These are phyloP conservation scores for Brachymystax lenok DNA, from an alignment of 2,797 vertebrate genomes.

Conservation along the genomic window DNA sequence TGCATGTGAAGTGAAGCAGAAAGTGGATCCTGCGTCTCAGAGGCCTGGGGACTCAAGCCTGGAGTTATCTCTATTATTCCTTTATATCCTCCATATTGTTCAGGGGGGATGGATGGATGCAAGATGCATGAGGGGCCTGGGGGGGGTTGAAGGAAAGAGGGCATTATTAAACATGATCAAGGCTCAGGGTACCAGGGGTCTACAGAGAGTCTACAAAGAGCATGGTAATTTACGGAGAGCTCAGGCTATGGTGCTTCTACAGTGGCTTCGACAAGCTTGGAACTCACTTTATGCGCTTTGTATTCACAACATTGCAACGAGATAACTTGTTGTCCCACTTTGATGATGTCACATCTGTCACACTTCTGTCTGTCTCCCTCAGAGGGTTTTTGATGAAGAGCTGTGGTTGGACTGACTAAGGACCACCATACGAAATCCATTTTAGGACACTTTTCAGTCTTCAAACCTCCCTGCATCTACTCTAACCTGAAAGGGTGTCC, in stretches of 20 bases:
- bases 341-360: background rate
- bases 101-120: constrained; percentile 34
- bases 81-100: constrained; percentile 70
- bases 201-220: constrained; percentile 11
- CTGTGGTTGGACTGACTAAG: background rate
- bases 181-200: constrained; percentile 3
- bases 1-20: constrained; percentile 75
- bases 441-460: background rate
- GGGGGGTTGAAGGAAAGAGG: background rate
- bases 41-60: constrained; percentile 9
- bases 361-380: background rate
- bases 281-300: too few species aligned
- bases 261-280: background rate
- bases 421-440: background rate
- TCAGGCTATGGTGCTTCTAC: background rate
- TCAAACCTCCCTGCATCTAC: background rate
- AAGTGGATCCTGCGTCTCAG: constrained; percentile 25
- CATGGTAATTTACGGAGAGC: background rate
- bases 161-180: constrained; percentile 47
- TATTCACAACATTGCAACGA: too few species aligned
- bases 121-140: constrained; percentile 37
- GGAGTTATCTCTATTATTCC: constrained; percentile 71
- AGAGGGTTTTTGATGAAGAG: too few species aligned
- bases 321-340: too few species aligned
- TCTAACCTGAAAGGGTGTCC: background rate